Base-by-base conservation (phyloP, 2,113 vertebrate species). In the Hucho hucho region DNA sequence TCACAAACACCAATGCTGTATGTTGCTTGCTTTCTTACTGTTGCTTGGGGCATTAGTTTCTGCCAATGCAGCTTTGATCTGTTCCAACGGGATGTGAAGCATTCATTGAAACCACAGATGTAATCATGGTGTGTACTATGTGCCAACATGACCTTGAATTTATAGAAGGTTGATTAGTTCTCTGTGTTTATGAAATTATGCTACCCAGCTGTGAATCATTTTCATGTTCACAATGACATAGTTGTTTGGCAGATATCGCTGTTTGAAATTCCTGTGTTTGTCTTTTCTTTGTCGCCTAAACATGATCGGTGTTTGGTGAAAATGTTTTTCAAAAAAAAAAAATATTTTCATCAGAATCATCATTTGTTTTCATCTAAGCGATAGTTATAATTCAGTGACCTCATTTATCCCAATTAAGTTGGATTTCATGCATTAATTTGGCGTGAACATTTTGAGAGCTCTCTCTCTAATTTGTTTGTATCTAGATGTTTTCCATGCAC, bases 151-250 rank as follows among this genome's bases (percentile, higher is more conserved):
- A 86, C 79, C 76, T 79, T 78, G 72, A 53, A 53, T 18, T 53
- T 53, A 53, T 53, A 75, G 69, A 25, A 76, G 73, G 75, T 86
- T 81, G 74, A 78, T 81, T 84, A 73, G 85, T 75, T 76, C 69
- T 80, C 70, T 87, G 81, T 75, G 72, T 77, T 82, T 84, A 74
- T 82, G 69, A 86, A 49, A 49, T 49, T 16, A 53, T 87, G 74
- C 70, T 84, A 43, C 77, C 76, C 88, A 91, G 87, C 90, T 93
- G 90, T 80, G 79, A 81, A 79, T 87, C 59, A 75, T 84, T 84
- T 81, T 61, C 74, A 72, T 80, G 72, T 77, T 78, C 73, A 73
- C 70, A 66, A 66, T 76, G 69, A 72, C 58, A 74, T 73, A 25
- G 74, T 29, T 43, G 29, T 85, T 68, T 61, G 64, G 72, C 67